phyloP scores from a whole-genome alignment of 1,140 invertebrate species.

The Hypsibius dujardini region DNA sequence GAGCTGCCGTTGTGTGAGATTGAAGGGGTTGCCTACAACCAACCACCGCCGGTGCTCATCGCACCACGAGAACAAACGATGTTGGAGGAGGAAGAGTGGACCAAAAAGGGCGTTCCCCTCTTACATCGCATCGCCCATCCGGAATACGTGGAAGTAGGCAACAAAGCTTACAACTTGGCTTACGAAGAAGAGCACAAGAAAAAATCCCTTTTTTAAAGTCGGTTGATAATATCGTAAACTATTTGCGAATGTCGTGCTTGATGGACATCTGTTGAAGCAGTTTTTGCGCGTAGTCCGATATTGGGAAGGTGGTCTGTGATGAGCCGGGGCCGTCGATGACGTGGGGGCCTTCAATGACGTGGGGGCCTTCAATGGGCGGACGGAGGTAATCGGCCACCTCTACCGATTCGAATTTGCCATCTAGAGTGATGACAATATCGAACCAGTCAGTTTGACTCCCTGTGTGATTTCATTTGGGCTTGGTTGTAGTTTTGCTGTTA shows the following conservation, averaged over 20 bases:
- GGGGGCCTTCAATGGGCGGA: conserved; percentile 9
- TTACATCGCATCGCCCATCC: not conserved
- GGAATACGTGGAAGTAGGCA: conserved; percentile 9
- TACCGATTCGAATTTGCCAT: conserved; percentile 1
- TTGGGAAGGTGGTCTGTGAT: not conserved
- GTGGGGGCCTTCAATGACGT: conserved; percentile 15
- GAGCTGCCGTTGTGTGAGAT: conserved; percentile 23
- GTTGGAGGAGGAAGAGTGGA: not conserved
- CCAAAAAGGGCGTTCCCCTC: not conserved
- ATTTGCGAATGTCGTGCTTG: not conserved
- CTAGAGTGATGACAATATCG: not conserved
- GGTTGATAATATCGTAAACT: no score
- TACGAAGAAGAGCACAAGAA: not conserved
- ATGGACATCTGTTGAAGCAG: not conserved
- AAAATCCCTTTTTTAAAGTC: not conserved
- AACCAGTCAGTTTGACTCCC: no score
- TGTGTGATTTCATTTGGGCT: no score
- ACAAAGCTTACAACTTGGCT: not conserved
- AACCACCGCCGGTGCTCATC: not conserved
- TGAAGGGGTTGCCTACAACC: conserved; percentile 25
- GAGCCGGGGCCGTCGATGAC: conserved; percentile 6
- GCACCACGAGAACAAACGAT: not conserved
- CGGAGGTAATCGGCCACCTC: conserved; percentile 2
- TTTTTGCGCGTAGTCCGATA: conserved; percentile 10
- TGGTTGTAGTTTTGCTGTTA: no score